These are phyloP conservation scores for Danio rerio DNA, from an alignment of 2,113 vertebrate species.

Conservation along the genomic window GRCz12tu NC_133186.1:34301501-34302000, in stretches of 20 bases:
- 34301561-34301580: not conserved
- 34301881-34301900: not conserved
- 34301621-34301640: not conserved
- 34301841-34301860: not conserved
- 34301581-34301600: no score
- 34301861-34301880: no score
- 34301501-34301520: slow-evolving; percentile 34
- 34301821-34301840: not conserved
- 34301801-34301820: not conserved
- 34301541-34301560: not conserved
- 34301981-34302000: not conserved
- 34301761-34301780: not conserved
- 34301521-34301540: slow-evolving; percentile 5
- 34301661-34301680: not conserved
- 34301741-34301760: not conserved
- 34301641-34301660: not conserved
- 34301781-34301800: not conserved
- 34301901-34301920: not conserved
- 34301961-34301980: not conserved
- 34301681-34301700: slow-evolving; percentile 41
- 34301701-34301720: slow-evolving; percentile 17
- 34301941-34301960: not conserved
- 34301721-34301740: slow-evolving; percentile 24
- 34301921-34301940: not conserved
- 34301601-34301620: not conserved